Evolutionary conservation across 2,113 vertebrate genomes (phyloP), one percentile per base, ranked within the genome.

Genomic region (Eudorcas thomsonii): DNA sequence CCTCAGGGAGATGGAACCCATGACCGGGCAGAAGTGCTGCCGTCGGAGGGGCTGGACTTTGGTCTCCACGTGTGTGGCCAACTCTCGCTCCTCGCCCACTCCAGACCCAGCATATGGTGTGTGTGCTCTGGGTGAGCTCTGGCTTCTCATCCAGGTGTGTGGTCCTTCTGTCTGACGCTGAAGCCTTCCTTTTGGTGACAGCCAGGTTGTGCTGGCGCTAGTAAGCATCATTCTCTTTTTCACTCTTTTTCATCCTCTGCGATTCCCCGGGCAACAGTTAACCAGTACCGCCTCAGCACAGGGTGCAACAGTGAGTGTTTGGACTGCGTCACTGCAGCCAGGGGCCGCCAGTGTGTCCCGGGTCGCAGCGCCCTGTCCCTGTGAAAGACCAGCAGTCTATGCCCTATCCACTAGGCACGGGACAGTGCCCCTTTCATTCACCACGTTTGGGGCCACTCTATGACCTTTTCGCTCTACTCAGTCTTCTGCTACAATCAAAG

Each of bases 281-380:
- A 13, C 10, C 7, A 5, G 25, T 36, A 16, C 60, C 21, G 16
- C 21, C 7, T 52, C 60, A 3, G 33, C 60, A 17, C 4, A 12
- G 30, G 25, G 45, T 28, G 30, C 36, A 57, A 14, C 39, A 45
- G 71, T 2, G 28, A 16, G 13, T n/a, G 21, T 48, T 19, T 2
- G 2, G 48, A 26, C 4, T 1, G 14, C 3, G 1, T 25, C 62
- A 13, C 48, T 1, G 33, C 86, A 71, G 64, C 33, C 7, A 8
- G 16, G 60, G 85, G 21, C 54, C 9, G 2, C 23, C 59, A 21
- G 15, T 2, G 25, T 3, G 82, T 9, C 82, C 5, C 5, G 5
- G 64, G 82, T n/a, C 3, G 3, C 25, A 16, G 33, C 0, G 0
- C 25, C 30, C 39, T 13, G 60, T 4, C 2, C 54, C 60, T 6